A percentile compares a stretch with the other conserved stretches of the same genome.
These are phyloP conservation scores for Trematomus loennbergii DNA, from an alignment of 2,113 vertebrate genomes.

Conservation along the genomic window DNA sequence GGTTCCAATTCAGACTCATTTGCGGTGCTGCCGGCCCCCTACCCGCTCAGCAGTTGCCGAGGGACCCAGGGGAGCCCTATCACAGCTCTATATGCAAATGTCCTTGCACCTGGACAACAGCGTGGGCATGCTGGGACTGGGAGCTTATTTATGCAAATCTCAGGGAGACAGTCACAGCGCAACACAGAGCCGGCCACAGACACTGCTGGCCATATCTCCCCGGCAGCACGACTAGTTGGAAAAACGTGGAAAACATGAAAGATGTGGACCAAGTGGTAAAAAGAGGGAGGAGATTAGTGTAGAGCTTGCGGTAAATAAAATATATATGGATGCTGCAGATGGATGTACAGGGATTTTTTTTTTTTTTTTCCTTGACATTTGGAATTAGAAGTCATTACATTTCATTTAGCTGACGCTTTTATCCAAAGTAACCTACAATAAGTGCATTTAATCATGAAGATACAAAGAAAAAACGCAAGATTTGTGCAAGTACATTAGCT, in stretches of 20 bases:
- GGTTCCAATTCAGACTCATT: constrained; percentile 98
- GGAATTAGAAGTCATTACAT: too few relatives aligned
- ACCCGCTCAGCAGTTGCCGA: constrained; percentile 95
- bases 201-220: constrained; percentile 91
- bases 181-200: constrained; percentile 90
- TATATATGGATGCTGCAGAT: constrained; percentile 31
- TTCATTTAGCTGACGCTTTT: too few relatives aligned
- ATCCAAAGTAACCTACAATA: too few relatives aligned
- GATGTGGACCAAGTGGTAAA: constrained; percentile 53
- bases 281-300: constrained; percentile 38
- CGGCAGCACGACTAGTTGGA: constrained; percentile 86
- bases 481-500: too few relatives aligned
- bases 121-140: constrained; percentile 93
- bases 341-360: background rate
- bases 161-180: constrained; percentile 89
- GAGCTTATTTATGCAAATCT: constrained; percentile 99
- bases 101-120: constrained; percentile 98
- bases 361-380: too few relatives aligned
- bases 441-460: too few relatives aligned
- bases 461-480: too few relatives aligned
- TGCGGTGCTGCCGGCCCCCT: constrained; percentile 90
- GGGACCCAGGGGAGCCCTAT: constrained; percentile 98
- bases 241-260: constrained; percentile 69
- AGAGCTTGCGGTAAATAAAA: constrained; percentile 59
- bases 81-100: constrained; percentile 99